Evolutionary conservation across 2,113 vertebrate species (phyloP).

Genomic region (Edolisoma coerulescens): DNA sequence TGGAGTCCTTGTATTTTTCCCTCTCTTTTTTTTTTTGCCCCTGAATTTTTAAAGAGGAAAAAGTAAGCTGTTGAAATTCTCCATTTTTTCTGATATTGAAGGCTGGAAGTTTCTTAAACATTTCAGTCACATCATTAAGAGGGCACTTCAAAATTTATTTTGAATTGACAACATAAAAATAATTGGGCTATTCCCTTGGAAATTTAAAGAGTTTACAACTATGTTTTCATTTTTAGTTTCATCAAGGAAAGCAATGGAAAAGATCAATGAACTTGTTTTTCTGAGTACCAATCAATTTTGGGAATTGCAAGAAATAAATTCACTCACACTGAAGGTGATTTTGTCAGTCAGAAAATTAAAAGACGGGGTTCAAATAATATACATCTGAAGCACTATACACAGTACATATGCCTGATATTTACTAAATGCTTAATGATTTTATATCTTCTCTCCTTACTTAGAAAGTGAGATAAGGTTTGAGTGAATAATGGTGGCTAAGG

Average conservation of each 20-base stretch:
- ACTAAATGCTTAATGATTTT: constrained; percentile 32
- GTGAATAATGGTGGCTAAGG: not conserved
- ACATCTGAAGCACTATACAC: not conserved
- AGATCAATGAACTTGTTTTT: constrained; percentile 20
- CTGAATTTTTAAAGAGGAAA: not conserved
- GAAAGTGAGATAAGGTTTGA: not conserved
- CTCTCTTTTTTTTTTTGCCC: not conserved
- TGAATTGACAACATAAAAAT: not conserved
- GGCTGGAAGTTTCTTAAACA: not conserved
- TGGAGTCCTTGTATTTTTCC: not conserved
- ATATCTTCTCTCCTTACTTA: not conserved
- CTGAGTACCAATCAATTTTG: not conserved
- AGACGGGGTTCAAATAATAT: not conserved
- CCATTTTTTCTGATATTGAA: not conserved
- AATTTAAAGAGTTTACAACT: not conserved
- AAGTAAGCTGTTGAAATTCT: not conserved
- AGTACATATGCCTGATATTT: not conserved
- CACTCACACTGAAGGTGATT: constrained; percentile 27
- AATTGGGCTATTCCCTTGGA: not conserved
- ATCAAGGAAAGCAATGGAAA: not conserved
- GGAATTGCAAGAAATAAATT: constrained; percentile 23
- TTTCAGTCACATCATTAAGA: not conserved
- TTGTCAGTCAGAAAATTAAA: constrained; percentile 56
- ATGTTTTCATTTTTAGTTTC: constrained; percentile 31
- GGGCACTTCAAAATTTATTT: not conserved